Evolutionary conservation across 2,797 vertebrate genomes (phyloP).

Genomic region (Bryconaethiops microstoma): DNA sequence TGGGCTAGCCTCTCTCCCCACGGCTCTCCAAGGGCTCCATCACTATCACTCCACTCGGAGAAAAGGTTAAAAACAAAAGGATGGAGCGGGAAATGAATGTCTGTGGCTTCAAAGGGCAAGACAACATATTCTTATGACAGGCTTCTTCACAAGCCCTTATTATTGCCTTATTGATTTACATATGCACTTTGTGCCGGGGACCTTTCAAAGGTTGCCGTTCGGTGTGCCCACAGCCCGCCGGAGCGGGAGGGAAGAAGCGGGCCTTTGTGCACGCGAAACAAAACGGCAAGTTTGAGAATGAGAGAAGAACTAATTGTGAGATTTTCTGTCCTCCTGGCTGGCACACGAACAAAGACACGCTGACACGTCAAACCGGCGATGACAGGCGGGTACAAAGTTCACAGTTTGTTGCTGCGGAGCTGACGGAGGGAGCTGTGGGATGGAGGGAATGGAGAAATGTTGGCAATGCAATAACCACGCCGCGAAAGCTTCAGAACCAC

Average conservation of each 20-base stretch:
- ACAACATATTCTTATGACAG: constrained; percentile 53
- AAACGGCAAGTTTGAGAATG: constrained; percentile 48
- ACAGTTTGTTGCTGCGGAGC: constrained; percentile 62
- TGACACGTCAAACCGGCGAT: constrained; percentile 53
- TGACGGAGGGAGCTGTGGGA: constrained; percentile 53
- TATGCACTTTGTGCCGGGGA: constrained; percentile 54
- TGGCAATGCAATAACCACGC: constrained; percentile 57
- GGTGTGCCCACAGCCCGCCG: constrained; percentile 36
- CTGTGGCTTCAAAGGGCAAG: constrained; percentile 60
- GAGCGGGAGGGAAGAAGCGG: constrained; percentile 13
- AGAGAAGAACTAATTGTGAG: constrained; percentile 57
- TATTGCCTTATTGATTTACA: constrained; percentile 61
- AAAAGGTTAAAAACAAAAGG: constrained; percentile 61
- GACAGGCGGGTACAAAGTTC: constrained; percentile 61
- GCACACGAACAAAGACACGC: constrained; percentile 57
- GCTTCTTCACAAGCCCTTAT: constrained; percentile 53
- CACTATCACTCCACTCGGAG: constrained; percentile 47
- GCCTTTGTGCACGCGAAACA: constrained; percentile 44
- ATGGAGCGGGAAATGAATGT: constrained; percentile 54
- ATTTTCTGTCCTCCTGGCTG: constrained; percentile 58
- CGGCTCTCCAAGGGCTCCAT: constrained; percentile 45
- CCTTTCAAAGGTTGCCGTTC: constrained; percentile 45
- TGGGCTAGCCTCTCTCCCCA: constrained; percentile 41
- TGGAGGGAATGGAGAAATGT: constrained; percentile 51
- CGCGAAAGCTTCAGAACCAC: constrained; percentile 49